Conservation (phyloP, 2,113 vertebrate genomes). For the Cervus canadensis region DNA sequence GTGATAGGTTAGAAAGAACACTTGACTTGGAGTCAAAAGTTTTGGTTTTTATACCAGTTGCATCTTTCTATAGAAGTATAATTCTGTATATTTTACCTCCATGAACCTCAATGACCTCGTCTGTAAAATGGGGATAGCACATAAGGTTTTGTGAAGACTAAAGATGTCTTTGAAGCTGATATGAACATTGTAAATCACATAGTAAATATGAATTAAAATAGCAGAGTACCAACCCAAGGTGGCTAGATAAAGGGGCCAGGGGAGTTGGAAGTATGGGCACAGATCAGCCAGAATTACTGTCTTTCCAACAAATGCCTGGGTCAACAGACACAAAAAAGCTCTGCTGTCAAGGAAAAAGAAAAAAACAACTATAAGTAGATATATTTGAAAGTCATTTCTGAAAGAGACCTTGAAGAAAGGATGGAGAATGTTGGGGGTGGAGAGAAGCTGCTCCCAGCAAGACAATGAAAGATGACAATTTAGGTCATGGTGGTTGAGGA, state of each 20-base stretch:
- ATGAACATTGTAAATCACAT: neutral
- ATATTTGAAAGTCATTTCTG: constrained; percentile 26
- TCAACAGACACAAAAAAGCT: neutral
- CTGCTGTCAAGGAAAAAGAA: neutral
- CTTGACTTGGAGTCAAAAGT: neutral
- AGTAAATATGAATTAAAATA: neutral
- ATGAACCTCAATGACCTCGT: neutral
- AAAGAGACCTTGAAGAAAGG: constrained; percentile 42
- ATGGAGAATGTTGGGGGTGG: neutral
- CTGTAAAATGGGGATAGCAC: neutral
- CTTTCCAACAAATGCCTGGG: neutral
- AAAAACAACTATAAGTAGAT: neutral
- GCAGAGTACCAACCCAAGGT: neutral
- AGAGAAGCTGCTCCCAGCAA: neutral
- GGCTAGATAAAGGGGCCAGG: neutral
- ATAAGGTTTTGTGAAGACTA: neutral
- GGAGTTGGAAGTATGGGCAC: neutral
- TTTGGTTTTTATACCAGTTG: neutral
- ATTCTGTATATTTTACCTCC: neutral
- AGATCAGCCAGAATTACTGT: neutral
- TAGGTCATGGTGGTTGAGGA: constrained; percentile 20
- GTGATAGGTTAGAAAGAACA: neutral
- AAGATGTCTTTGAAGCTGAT: neutral
- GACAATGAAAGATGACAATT: constrained; percentile 44
- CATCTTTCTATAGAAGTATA: neutral